phyloP scores from a whole-genome alignment of 2,888 invertebrate species.

The Ferdinandea cuprea region DNA sequence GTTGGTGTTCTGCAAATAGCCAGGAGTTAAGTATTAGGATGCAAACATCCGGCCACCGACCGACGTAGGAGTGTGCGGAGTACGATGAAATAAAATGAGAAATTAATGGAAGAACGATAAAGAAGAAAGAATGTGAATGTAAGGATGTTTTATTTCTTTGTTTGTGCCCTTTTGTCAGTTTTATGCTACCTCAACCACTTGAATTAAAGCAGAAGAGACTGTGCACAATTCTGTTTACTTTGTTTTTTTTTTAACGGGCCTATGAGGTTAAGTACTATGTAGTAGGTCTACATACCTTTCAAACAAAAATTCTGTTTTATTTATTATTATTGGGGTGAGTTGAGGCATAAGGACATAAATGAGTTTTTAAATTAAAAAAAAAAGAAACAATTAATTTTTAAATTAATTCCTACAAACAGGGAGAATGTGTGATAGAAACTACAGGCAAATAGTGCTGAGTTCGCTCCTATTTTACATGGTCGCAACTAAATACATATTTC shows the following conservation, averaged over 20 bases:
- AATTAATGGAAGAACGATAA: slow-evolving; percentile 52
- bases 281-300: background rate
- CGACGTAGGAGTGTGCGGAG: slow-evolving; percentile 45
- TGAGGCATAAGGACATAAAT: too few species aligned
- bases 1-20: slow-evolving; percentile 68
- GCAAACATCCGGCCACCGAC: slow-evolving; percentile 63
- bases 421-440: too few species aligned
- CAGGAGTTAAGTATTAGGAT: slow-evolving; percentile 63
- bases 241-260: background rate
- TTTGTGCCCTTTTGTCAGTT: slow-evolving; percentile 41
- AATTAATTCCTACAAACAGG: too few species aligned
- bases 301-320: too few species aligned
- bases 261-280: background rate
- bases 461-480: too few species aligned
- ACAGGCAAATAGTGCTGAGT: too few species aligned
- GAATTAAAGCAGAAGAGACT: slow-evolving; percentile 20
- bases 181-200: slow-evolving; percentile 34
- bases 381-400: too few species aligned
- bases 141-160: slow-evolving; percentile 1
- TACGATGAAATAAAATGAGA: slow-evolving; percentile 57
- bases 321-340: too few species aligned
- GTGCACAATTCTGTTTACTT: slow-evolving; percentile 11
- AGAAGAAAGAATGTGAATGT: slow-evolving; percentile 49
- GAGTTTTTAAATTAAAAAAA: too few species aligned
- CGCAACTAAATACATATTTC: too few species aligned